These are phyloP conservation scores for Chiloscyllium punctatum DNA, from an alignment of 2,797 vertebrate genomes.

Conservation along the genomic window DNA sequence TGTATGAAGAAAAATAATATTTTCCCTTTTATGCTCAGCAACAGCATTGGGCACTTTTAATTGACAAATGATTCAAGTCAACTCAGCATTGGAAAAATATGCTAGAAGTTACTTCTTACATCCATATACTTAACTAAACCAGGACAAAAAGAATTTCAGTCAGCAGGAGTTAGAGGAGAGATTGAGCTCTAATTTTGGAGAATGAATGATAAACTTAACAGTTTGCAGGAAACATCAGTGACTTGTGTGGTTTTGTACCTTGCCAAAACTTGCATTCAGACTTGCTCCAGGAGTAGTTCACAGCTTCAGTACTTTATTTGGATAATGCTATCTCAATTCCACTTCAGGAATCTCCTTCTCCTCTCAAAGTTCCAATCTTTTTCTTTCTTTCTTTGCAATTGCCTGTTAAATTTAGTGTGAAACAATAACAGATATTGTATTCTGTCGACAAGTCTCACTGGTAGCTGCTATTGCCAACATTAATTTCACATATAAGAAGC, in stretches of 20 bases:
- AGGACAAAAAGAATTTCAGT: background rate
- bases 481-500: background rate
- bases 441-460: constrained; percentile 1
- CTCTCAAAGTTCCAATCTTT: background rate
- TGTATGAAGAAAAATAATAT: background rate
- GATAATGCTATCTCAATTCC: background rate
- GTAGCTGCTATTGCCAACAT: constrained; percentile 13
- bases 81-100: background rate
- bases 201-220: background rate
- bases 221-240: background rate
- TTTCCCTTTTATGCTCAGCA: background rate
- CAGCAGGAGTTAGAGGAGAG: background rate
- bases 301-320: background rate
- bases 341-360: background rate
- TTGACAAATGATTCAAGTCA: background rate
- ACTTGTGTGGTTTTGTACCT: background rate
- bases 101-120: background rate
- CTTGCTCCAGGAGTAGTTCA: background rate
- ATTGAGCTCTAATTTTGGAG: background rate
- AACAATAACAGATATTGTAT: constrained; percentile 16
- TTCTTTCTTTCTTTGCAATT: constrained; percentile 6
- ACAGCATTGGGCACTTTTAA: background rate
- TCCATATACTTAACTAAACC: background rate
- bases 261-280: background rate
- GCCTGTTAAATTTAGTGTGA: constrained; percentile 26